Conservation (phyloP, 35 echinoderm and acorn worm species). For the Hemicentrotus pulcherrimus region DNA sequence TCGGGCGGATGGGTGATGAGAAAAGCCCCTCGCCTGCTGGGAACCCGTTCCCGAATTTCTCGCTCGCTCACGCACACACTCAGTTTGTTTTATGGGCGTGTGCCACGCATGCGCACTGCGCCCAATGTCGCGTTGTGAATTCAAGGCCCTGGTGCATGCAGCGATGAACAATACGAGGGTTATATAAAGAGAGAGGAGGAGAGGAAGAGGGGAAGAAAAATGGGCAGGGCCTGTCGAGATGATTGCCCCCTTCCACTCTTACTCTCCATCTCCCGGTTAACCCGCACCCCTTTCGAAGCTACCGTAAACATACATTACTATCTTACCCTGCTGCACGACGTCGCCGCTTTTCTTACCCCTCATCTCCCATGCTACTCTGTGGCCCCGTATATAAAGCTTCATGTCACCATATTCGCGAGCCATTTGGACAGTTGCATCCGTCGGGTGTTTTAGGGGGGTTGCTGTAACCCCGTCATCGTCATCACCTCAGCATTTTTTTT, state of each 20-base stretch:
- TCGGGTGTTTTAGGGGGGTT: background rate
- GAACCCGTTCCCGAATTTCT: background rate
- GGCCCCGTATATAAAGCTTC: conserved; percentile 9
- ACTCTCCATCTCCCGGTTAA: background rate
- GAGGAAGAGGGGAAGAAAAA: background rate
- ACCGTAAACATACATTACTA: background rate
- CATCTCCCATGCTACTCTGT: background rate
- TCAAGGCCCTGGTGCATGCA: conserved; percentile 20
- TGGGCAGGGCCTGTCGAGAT: background rate
- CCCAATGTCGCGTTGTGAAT: background rate
- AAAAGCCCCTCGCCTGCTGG: background rate
- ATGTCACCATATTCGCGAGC: background rate
- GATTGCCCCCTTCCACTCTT: background rate
- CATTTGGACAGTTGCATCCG: background rate
- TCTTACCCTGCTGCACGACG: background rate
- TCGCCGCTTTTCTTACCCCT: background rate
- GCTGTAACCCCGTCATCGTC: background rate
- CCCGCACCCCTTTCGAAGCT: background rate
- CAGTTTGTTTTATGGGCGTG: conserved; percentile 29
- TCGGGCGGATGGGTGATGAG: background rate
- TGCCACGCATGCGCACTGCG: conserved; percentile 21
- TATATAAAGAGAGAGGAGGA: background rate
- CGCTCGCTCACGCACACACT: background rate
- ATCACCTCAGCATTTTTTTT: background rate
- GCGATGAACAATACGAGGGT: background rate